These are phyloP conservation scores for Girardia tigrina DNA, from an alignment of 2,888 invertebrate genomes.

Conservation along the genomic window DNA sequence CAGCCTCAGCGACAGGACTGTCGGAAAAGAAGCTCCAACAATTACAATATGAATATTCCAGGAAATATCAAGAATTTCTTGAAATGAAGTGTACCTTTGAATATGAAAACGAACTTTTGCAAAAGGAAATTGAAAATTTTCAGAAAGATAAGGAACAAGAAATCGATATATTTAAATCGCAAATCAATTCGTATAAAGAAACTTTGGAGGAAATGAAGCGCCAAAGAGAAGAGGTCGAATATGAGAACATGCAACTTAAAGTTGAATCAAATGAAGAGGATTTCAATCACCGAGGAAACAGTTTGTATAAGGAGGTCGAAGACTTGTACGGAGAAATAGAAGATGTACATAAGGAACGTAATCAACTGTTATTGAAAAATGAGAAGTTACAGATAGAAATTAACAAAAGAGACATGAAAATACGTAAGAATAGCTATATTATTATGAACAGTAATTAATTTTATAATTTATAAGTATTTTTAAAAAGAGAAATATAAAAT, in stretches of 20 bases:
- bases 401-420: no score
- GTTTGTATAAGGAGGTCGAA: not conserved
- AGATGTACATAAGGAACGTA: no score
- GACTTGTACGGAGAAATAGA: no score
- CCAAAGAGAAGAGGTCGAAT: not conserved
- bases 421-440: no score
- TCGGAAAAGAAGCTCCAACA: not conserved
- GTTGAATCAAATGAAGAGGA: not conserved
- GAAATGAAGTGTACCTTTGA: not conserved
- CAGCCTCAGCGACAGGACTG: not conserved
- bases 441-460: no score
- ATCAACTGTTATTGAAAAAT: no score
- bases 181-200: not conserved
- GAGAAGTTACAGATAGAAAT: no score
- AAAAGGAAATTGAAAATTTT: not conserved
- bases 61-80: not conserved
- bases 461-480: no score
- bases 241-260: not conserved
- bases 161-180: not conserved
- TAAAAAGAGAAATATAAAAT: no score
- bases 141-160: not conserved
- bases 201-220: not conserved
- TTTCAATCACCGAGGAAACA: conserved; percentile 13
- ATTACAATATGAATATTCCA: not conserved
- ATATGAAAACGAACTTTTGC: not conserved